A percentile compares a stretch with the other conserved stretches of the same genome.
Conservation (phyloP, 2,888 invertebrate species). For the Alcis repandata region DNA sequence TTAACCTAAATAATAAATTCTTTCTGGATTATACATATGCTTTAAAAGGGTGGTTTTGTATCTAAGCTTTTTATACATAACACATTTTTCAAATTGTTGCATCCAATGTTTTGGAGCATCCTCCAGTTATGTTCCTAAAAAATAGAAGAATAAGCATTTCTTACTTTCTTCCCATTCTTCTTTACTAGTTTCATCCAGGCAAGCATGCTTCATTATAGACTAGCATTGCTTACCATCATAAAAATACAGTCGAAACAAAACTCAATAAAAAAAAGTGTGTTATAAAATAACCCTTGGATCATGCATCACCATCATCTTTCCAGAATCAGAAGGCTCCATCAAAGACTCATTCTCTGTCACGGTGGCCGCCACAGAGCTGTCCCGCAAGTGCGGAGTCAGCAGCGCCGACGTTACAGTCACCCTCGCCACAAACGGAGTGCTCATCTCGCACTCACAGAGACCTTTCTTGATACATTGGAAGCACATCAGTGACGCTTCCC, state of each 20-base stretch:
- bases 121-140: background rate
- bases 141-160: too few relatives aligned
- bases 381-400: constrained; percentile 87
- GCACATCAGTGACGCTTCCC: constrained; percentile 85
- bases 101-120: background rate
- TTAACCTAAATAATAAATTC: background rate
- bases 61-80: constrained; percentile 6
- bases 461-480: constrained; percentile 87
- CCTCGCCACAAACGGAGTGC: constrained; percentile 83
- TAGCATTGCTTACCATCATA: too few relatives aligned
- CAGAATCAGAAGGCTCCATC: constrained; percentile 80
- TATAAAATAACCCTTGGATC: constrained; percentile 44
- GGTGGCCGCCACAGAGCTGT: constrained; percentile 88
- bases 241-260: too few relatives aligned
- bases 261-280: background rate
- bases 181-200: too few relatives aligned
- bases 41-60: constrained; percentile 45
- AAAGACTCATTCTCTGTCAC: constrained; percentile 87
- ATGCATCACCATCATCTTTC: constrained; percentile 55
- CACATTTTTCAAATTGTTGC: background rate
- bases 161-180: too few relatives aligned
- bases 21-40: constrained; percentile 27
- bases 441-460: constrained; percentile 83
- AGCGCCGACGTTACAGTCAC: constrained; percentile 87
- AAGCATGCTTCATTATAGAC: too few relatives aligned